Evolutionary conservation across 2,113 vertebrate species (phyloP).

Genomic region (Caracal caracal): DNA sequence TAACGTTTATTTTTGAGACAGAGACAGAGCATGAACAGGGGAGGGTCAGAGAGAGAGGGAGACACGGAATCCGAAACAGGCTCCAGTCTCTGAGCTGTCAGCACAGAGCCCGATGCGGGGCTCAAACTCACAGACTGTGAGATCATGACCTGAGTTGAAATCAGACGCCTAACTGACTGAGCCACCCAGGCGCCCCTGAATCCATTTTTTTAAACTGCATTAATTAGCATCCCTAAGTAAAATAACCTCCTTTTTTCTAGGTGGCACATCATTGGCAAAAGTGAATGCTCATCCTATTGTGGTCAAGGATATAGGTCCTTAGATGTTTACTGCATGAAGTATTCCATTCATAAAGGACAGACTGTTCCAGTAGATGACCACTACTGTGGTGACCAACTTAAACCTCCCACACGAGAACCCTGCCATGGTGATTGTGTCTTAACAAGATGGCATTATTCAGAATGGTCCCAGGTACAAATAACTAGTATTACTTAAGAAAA

Average conservation of each 20-base stretch:
- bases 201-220: neutral
- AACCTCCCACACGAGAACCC: constrained; percentile 90
- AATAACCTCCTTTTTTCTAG: constrained; percentile 82
- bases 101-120: no score
- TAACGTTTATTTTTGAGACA: no score
- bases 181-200: neutral
- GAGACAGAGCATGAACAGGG: no score
- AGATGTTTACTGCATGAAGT: constrained; percentile 94
- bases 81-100: no score
- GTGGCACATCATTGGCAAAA: constrained; percentile 93
- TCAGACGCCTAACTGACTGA: no score
- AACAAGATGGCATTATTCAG: constrained; percentile 94
- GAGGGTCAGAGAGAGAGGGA: no score
- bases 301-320: constrained; percentile 91
- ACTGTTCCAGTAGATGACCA: constrained; percentile 88
- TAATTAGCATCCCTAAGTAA: neutral
- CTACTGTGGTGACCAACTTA: constrained; percentile 88
- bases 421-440: constrained; percentile 94
- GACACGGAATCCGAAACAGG: no score
- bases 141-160: no score
- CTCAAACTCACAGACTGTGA: no score
- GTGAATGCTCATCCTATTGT: constrained; percentile 94
- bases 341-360: constrained; percentile 87
- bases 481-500: neutral
- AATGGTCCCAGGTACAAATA: constrained; percentile 94